Evolutionary conservation across 2,797 vertebrate species (phyloP).

Genomic region (Acanthurus tractus): DNA sequence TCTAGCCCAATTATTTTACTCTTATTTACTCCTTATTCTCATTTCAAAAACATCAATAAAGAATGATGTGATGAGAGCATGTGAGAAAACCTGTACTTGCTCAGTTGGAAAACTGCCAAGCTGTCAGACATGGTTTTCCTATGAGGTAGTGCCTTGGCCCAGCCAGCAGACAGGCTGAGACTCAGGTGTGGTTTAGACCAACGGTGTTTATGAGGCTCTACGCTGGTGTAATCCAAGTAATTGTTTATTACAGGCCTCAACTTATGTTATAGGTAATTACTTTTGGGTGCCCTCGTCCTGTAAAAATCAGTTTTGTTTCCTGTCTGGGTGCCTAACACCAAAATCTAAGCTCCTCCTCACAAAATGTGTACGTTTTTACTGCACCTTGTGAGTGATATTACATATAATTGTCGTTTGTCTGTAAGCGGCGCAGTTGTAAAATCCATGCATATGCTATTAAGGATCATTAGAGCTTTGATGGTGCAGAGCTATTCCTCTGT

Average conservation of each 20-base stretch:
- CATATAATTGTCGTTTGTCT: slow-evolving; percentile 74
- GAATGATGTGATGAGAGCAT: slow-evolving; percentile 23
- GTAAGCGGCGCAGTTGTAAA: slow-evolving; percentile 71
- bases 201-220: slow-evolving; percentile 71
- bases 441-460: slow-evolving; percentile 71
- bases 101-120: slow-evolving; percentile 48
- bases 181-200: slow-evolving; percentile 74
- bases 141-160: slow-evolving; percentile 69
- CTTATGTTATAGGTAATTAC: slow-evolving; percentile 71
- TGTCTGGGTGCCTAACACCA: slow-evolving; percentile 71
- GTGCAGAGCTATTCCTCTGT: slow-evolving; percentile 71
- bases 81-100: slow-evolving; percentile 37
- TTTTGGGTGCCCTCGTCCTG: slow-evolving; percentile 72
- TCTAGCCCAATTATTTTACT: neutral
- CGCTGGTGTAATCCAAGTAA: slow-evolving; percentile 77
- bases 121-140: slow-evolving; percentile 60
- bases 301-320: slow-evolving; percentile 80
- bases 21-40: neutral
- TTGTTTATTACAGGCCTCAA: slow-evolving; percentile 76
- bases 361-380: slow-evolving; percentile 66
- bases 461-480: slow-evolving; percentile 79
- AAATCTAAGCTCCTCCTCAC: slow-evolving; percentile 63
- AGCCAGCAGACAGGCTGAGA: slow-evolving; percentile 63
- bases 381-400: slow-evolving; percentile 71
- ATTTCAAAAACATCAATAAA: slow-evolving; percentile 19